Evolutionary conservation across 2,888 invertebrate genomes (phyloP).

Genomic region (Parnassius glacialis): DNA sequence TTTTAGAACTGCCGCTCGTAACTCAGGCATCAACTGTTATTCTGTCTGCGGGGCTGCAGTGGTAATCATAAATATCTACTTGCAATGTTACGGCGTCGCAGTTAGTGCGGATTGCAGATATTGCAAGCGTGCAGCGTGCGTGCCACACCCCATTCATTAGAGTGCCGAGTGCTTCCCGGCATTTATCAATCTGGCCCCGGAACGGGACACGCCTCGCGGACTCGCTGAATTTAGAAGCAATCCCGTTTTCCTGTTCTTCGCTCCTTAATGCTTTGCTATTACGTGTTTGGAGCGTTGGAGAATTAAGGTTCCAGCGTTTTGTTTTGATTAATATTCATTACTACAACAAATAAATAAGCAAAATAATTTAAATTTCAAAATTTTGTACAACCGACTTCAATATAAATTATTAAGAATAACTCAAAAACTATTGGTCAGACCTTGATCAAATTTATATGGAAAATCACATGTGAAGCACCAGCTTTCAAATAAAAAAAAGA

Average conservation of each 20-base stretch:
- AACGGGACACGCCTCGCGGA: conserved; percentile 33
- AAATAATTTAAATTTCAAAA: too few species aligned
- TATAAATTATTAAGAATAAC: too few species aligned
- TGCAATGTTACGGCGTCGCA: conserved; percentile 29
- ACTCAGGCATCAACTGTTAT: conserved; percentile 19
- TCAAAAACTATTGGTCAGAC: too few species aligned
- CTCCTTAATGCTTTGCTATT: conserved; percentile 11
- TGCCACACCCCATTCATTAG: conserved; percentile 79
- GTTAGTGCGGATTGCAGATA: conserved; percentile 64
- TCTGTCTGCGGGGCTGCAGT: conserved; percentile 12
- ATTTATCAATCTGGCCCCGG: conserved; percentile 75
- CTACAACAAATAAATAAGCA: too few species aligned
- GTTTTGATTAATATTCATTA: background rate
- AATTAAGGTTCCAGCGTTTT: background rate
- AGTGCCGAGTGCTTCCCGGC: conserved; percentile 75
- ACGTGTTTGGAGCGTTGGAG: conserved; percentile 10
- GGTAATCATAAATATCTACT: conserved; percentile 55
- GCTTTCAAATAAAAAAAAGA: too few species aligned
- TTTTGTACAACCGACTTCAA: too few species aligned
- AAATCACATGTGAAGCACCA: too few species aligned
- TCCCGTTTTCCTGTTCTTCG: conserved; percentile 8
- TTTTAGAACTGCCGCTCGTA: conserved; percentile 15
- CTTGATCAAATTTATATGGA: too few species aligned
- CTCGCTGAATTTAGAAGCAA: conserved; percentile 21
- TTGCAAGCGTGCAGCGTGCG: conserved; percentile 67